Evolutionary conservation across 2,797 vertebrate species (phyloP), one percentile per base, ranked within the genome.

Genomic region (Hirundo rustica): DNA sequence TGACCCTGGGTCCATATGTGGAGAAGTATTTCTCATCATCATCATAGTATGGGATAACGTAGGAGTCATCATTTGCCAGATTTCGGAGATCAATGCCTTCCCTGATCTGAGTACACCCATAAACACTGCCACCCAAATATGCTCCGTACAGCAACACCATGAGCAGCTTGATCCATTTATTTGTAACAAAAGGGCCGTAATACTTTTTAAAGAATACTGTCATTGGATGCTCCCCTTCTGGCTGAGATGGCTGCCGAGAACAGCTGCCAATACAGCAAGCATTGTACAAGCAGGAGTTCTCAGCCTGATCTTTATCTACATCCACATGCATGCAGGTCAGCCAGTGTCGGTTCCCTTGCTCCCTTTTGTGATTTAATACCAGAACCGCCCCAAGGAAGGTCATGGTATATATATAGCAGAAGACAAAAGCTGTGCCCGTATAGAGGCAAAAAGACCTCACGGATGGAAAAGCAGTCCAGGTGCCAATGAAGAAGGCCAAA

Each of bases 391-490:
- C 97, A 92, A 98, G 97, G 95, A 97, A 98, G 18, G 97, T 98
- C 88, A 98, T 32, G 58, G 73, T 97, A 79, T 98, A 98, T 10
- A 98, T 21, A 80, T 97, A 98, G 78, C 97, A 98, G 91, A 98
- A 99, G 58, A 98, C 79, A 67, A 99, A 93, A 11, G 98, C 98
- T 18, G 98, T 97, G 40, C 98, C 98, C 0, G 98, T 98, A 9
- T 98, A 99, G 53, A 99, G 95, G 83, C 98, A 99, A 96, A 99
- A 99, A 30, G 98, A 98, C 44, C 94, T 98, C 55, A 99, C 97
- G 0, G 98, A 98, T 1, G 96, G 97, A 61, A 99, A 99, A 62
- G 98, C 96, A 22, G 98, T 98, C 96, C 93, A 96, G 93, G 84
- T 97, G 85, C 98, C 98, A 70, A 99, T 97, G 84, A 98, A 98